Base-by-base conservation (phyloP, 30 jellyfish, hydroid and myxozoan genomes). In the Aurelia aurita complex sp. Pacific region DNA sequence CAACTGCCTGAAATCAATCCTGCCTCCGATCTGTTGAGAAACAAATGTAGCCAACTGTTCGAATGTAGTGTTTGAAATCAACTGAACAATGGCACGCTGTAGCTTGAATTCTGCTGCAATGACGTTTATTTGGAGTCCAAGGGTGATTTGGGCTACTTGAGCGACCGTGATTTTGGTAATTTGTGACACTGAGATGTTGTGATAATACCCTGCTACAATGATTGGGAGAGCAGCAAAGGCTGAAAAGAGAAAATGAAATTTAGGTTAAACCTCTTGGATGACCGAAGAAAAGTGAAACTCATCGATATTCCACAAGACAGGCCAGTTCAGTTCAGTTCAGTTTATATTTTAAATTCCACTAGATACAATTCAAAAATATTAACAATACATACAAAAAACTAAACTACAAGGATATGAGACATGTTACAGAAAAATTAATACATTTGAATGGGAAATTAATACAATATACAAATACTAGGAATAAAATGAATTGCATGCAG, bases 181-280 rank as follows among this genome's bases (percentile, higher is more conserved):
- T 0, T 35, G 40, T 42, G 73, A 29, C 43, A 69, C 72, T 10
- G 72, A 0, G 2, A 62, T 33, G 29, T 78, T 74, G 35, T 78
- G 35, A 59, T 63, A 50, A 42, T 8, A 78, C 4, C 71, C 88
- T 35, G 88, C 79, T 2, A 52, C 88, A 5, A 78, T 55, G 38
- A 78, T 54, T 19, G 88, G 88, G 52, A 78, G 3, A n/a, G 35
- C 46, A 5, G 88, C 68, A 34, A 62, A 78, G 2, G 42, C 88
- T 78, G 32, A 14, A 74, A 78, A 52, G 1, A 63, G 65, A 4
- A 33, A 10, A 78, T 1, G 15, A 42, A 3, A 9, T 19, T 40
- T n/a, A n/a, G n/a, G n/a, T n/a, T n/a, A n/a, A 43, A n/a, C n/a
- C n/a, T n/a, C n/a, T n/a, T n/a, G n/a, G n/a, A n/a, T n/a, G n/a